phyloP scores from a whole-genome alignment of 2,797 vertebrate species.

The Apodemus agrarius region DNA sequence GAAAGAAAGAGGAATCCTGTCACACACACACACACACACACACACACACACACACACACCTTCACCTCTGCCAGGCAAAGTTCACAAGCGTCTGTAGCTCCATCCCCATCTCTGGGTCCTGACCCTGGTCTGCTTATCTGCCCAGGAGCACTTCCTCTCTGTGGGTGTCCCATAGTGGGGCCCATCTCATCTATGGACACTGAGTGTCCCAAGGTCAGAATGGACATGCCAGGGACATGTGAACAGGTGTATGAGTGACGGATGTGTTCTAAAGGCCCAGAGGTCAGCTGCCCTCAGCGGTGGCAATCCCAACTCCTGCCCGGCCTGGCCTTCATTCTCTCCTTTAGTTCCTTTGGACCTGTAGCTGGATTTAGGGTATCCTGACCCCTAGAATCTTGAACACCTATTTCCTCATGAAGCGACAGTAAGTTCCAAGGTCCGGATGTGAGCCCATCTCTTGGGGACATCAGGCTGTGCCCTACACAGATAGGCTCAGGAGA shows the following conservation, averaged over 20 bases:
- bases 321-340: neutral
- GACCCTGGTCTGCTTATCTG: neutral
- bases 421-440: neutral
- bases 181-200: neutral
- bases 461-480: neutral
- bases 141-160: neutral
- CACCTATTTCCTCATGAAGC: neutral
- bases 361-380: neutral
- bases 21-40: neutral
- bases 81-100: neutral
- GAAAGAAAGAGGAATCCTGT: no score
- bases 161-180: neutral
- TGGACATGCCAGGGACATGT: no score
- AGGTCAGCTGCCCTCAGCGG: neutral
- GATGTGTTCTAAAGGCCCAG: neutral
- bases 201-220: neutral
- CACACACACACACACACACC: neutral
- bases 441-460: neutral
- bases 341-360: neutral
- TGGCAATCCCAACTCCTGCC: no score
- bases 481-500: neutral
- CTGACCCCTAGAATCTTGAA: neutral
- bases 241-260: fast-evolving
- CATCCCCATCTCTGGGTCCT: neutral
- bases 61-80: neutral